Conservation (phyloP, 2,888 invertebrate species). For the Pristionchus entomophagus region DNA sequence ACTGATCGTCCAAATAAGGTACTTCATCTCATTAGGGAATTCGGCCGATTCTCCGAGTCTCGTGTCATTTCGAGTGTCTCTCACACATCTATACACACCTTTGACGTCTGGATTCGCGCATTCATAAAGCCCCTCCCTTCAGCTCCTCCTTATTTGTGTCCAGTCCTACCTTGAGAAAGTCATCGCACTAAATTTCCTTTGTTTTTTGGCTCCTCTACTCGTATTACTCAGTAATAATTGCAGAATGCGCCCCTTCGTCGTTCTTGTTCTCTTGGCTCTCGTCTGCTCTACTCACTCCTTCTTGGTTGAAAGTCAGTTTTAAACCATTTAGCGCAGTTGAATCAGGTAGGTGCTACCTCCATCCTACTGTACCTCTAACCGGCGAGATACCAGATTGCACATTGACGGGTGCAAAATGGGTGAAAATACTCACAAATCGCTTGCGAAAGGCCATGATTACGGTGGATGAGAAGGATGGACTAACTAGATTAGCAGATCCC, state of each 20-base stretch:
- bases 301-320: slow-evolving; percentile 34
- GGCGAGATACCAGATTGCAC: no score
- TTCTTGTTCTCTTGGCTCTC: not conserved
- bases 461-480: not conserved
- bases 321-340: no score
- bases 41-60: not conserved
- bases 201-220: not conserved
- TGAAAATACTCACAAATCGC: slow-evolving; percentile 8
- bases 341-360: no score
- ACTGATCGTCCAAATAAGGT: not conserved
- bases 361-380: no score
- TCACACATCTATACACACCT: slow-evolving; percentile 4
- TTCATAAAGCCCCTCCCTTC: not conserved
- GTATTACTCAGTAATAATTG: not conserved
- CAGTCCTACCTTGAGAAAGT: not conserved
- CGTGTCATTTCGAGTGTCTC: not conserved
- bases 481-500: not conserved
- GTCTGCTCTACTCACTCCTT: not conserved
- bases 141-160: not conserved
- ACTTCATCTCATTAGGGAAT: not conserved
- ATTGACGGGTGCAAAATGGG: no score
- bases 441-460: slow-evolving; percentile 32
- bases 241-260: slow-evolving; percentile 15
- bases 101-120: slow-evolving; percentile 4
- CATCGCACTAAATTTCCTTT: no score